phyloP scores from a whole-genome alignment of 2,888 invertebrate genomes.

The Phengaris alcon region DNA sequence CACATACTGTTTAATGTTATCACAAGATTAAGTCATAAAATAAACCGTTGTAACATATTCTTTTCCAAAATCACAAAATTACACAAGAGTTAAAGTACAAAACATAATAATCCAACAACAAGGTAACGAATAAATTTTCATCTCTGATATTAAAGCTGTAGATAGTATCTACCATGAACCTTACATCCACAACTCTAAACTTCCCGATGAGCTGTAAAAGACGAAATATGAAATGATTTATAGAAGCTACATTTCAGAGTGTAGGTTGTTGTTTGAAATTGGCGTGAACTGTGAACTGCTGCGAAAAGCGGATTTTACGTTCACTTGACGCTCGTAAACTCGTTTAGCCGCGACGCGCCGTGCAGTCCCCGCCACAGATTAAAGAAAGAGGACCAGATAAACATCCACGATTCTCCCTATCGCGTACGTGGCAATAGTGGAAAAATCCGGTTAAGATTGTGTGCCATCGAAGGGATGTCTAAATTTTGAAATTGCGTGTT shows the following conservation, averaged over 20 bases:
- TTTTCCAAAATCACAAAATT: too few species aligned
- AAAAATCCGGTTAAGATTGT: too few species aligned
- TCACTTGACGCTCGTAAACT: constrained; percentile 56
- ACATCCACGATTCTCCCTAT: too few species aligned
- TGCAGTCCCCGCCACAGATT: background rate
- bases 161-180: background rate
- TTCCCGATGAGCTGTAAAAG: constrained; percentile 41
- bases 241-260: constrained; percentile 45
- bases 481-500: too few species aligned
- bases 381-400: too few species aligned
- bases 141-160: background rate
- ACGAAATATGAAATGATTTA: constrained; percentile 29
- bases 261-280: constrained; percentile 50
- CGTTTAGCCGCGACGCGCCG: constrained; percentile 32
- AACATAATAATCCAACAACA: too few species aligned
- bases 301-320: constrained; percentile 57
- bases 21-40: too few species aligned
- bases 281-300: constrained; percentile 52
- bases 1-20: too few species aligned
- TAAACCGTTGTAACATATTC: background rate
- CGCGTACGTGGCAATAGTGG: too few species aligned
- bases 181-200: background rate
- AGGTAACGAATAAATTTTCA: too few species aligned
- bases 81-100: too few species aligned
- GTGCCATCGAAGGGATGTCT: too few species aligned